Percentiles rank a stretch among this genome's conserved stretches.
These are phyloP conservation scores for Spilosoma lubricipeda DNA, from an alignment of 2,888 invertebrate genomes.

Conservation along the genomic window DNA sequence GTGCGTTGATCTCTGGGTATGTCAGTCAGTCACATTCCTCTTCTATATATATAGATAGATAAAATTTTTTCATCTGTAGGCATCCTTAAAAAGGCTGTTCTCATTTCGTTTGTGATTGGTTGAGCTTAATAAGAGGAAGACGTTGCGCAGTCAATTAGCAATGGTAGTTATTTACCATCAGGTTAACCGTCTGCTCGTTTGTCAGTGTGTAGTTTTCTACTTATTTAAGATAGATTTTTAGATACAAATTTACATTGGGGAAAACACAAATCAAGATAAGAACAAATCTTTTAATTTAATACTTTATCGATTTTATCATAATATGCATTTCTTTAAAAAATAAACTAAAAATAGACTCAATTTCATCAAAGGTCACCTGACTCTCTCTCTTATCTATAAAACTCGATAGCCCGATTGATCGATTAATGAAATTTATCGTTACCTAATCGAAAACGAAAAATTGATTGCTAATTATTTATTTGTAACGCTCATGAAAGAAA, in stretches of 20 bases:
- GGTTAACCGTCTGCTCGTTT: too few relatives aligned
- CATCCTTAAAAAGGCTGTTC: too few relatives aligned
- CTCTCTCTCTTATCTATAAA: conserved; percentile 17
- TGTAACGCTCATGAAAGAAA: conserved; percentile 40
- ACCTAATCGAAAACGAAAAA: conserved; percentile 42
- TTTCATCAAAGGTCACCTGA: background rate
- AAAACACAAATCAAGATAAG: background rate
- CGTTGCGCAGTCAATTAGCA: too few relatives aligned
- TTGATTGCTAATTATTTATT: conserved; percentile 40
- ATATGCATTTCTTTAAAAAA: background rate
- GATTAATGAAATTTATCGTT: conserved; percentile 35
- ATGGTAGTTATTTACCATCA: too few relatives aligned
- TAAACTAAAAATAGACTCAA: conserved; percentile 3
- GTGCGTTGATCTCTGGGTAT: too few relatives aligned
- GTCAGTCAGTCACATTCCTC: too few relatives aligned
- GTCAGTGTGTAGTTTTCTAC: too few relatives aligned
- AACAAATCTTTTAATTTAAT: background rate
- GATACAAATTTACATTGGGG: background rate
- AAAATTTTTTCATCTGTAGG: too few relatives aligned
- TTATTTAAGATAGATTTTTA: too few relatives aligned
- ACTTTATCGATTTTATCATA: background rate
- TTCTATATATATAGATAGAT: too few relatives aligned
- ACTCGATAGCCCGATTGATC: conserved; percentile 37
- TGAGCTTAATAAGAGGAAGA: too few relatives aligned
- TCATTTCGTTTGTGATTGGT: too few relatives aligned